Evolutionary conservation across 2,113 vertebrate genomes (phyloP), one percentile per base, ranked within the genome.

Genomic region (Pseudolaguvia tuberculata): DNA sequence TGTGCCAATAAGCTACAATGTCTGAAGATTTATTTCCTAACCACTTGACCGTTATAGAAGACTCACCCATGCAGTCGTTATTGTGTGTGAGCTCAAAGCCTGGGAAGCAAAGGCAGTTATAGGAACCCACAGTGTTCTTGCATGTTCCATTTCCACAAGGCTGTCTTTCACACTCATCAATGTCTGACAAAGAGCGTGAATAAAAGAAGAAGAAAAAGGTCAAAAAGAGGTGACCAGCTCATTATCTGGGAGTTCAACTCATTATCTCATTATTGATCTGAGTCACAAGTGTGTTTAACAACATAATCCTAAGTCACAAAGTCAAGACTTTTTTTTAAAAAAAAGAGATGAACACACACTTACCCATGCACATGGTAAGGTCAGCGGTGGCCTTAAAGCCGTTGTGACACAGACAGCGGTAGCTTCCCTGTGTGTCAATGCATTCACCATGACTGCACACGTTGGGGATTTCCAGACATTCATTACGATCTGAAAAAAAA

Each of bases 281-380:
- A 10, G 45, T 29, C 9, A 29, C 27, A 12, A 50, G 15, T 20
- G 15, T 50, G 39, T 48, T 67, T 6, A 6, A 23, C 48, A 67
- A 66, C 63, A 50, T 4, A 66, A 63, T 23, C 21, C 39, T 21
- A 63, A 65, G 42, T 66, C 39, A 63, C 59, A 42, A 27, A 31
- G 39, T 7, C 39, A 35, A 59, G 57, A 1, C 20, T 13, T 62
- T n/a, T 57, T 59, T 18, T 2, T n/a, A n/a, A n/a, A n/a, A n/a
- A n/a, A 14, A 45, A 62, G 14, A 47, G 1, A 9, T 50, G 23
- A 17, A 17, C 21, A 15, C n/a, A 63, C 48, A 58, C 70, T 90
- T 80, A 98, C 94, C 96, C 92, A 94, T 92, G 88, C 95, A 98
- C 92, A 98, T 94, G 65, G 94, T 96, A 85, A 91, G 92, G 80